These are phyloP conservation scores for Drosophila atripex DNA, from an alignment of 2,888 invertebrate species.

Conservation along the genomic window DNA sequence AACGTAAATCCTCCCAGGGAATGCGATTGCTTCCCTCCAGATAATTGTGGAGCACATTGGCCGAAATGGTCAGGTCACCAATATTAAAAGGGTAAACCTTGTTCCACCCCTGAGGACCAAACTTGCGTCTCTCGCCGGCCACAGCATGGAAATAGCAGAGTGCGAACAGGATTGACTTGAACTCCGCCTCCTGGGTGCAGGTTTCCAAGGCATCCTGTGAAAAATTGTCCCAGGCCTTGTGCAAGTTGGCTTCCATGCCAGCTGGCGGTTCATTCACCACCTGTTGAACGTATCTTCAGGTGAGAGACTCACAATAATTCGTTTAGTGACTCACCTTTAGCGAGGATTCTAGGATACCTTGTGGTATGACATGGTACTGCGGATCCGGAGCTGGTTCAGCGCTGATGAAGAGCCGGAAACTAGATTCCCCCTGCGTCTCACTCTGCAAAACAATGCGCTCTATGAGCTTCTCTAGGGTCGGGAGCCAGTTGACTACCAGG, in stretches of 20 bases:
- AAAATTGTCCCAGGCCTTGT: slow-evolving; percentile 96
- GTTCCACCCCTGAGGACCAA: slow-evolving; percentile 98
- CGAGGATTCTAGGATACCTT: slow-evolving; percentile 96
- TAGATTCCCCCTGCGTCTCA: slow-evolving; percentile 82
- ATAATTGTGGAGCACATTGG: slow-evolving; percentile 95
- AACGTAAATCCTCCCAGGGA: slow-evolving; percentile 97
- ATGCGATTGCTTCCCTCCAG: slow-evolving; percentile 94
- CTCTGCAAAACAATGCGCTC: slow-evolving; percentile 90
- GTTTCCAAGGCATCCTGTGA: slow-evolving; percentile 95
- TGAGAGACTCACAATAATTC: not conserved
- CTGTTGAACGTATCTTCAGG: not conserved
- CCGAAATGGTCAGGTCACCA: slow-evolving; percentile 96
- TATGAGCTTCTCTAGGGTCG: slow-evolving; percentile 94
- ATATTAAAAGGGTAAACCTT: slow-evolving; percentile 91
- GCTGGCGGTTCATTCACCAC: slow-evolving; percentile 97
- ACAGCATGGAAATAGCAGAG: slow-evolving; percentile 98
- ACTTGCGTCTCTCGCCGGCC: slow-evolving; percentile 95
- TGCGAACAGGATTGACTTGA: slow-evolving; percentile 94
- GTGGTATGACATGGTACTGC: slow-evolving; percentile 87
- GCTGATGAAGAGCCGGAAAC: slow-evolving; percentile 91
- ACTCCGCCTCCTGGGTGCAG: slow-evolving; percentile 96
- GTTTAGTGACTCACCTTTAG: slow-evolving; percentile 87
- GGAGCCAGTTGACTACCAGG: slow-evolving; percentile 94
- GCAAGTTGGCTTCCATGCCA: slow-evolving; percentile 97
- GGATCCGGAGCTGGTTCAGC: slow-evolving; percentile 94